phyloP scores from a whole-genome alignment of 2,113 vertebrate species.

The Poicephalus gulielmi region DNA sequence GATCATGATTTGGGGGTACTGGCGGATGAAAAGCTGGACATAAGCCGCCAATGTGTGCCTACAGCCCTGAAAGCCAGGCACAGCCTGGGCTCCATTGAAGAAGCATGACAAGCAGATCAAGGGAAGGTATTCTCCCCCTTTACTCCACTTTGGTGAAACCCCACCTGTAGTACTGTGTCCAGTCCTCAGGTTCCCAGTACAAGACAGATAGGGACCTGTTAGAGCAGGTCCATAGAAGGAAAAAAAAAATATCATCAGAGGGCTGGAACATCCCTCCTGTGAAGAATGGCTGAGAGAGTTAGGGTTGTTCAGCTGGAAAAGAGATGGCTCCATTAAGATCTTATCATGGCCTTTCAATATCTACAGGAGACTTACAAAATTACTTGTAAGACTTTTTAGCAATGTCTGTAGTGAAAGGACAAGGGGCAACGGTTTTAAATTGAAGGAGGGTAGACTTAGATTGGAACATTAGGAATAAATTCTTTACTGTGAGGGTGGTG shows the following conservation, averaged over 20 bases:
- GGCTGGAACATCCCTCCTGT: not conserved
- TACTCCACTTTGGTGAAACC: not conserved
- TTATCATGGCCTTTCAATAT: not conserved
- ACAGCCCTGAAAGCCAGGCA: fast-evolving
- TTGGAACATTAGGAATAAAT: not conserved
- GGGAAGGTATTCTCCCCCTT: not conserved
- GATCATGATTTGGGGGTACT: not conserved
- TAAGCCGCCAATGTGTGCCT: fast-evolving
- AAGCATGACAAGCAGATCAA: fast-evolving
- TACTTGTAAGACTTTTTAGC: not conserved
- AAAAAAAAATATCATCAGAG: not conserved
- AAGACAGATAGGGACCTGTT: not conserved
- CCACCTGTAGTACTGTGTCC: not conserved
- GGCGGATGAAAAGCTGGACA: not conserved
- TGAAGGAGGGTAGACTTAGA: not conserved
- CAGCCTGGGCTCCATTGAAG: not conserved
- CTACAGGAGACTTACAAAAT: not conserved
- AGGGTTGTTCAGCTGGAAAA: not conserved
- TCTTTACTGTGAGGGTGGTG: not conserved
- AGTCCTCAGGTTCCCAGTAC: not conserved
- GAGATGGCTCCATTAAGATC: not conserved
- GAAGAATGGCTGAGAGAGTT: not conserved
- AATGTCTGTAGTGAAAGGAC: not conserved
- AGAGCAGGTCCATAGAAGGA: not conserved
- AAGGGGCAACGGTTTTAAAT: not conserved